Conservation (phyloP, 2,797 vertebrate genomes). For the Acanthornis magna region DNA sequence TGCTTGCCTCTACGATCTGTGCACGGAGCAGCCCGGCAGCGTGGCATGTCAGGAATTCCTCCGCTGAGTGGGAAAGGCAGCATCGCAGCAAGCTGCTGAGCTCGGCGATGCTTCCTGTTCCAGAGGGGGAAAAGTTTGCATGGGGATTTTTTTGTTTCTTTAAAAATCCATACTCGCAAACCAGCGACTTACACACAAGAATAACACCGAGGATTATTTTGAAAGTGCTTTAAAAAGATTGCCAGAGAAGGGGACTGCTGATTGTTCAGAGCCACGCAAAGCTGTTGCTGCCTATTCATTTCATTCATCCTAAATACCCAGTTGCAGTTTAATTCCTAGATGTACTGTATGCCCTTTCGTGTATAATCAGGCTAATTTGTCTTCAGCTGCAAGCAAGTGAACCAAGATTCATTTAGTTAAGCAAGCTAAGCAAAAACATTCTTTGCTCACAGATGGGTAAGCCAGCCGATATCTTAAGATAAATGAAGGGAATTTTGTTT, state of each 20-base stretch:
- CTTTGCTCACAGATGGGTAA: conserved; percentile 49
- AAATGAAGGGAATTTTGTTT: conserved; percentile 46
- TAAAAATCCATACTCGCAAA: background rate
- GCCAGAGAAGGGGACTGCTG: background rate
- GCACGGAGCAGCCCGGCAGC: background rate
- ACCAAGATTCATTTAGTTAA: conserved; percentile 49
- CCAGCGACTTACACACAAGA: background rate
- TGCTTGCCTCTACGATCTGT: background rate
- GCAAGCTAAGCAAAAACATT: conserved; percentile 50
- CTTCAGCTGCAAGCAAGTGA: conserved; percentile 54
- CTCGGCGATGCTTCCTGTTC: background rate
- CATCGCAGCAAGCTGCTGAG: background rate
- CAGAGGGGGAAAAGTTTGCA: background rate
- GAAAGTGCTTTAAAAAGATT: conserved; percentile 27
- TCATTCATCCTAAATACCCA: conserved; percentile 43
- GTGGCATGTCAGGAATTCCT: background rate
- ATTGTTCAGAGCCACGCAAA: conserved; percentile 33
- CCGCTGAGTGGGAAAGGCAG: background rate
- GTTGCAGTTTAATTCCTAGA: conserved; percentile 48
- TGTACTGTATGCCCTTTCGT: conserved; percentile 38
- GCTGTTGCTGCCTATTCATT: conserved; percentile 47
- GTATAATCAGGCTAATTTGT: conserved; percentile 51
- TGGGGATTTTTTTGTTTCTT: background rate
- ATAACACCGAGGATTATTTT: conserved; percentile 4
- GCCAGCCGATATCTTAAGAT: background rate